Percentiles rank a stretch among this genome's conserved stretches.
Conservation (phyloP, 2,888 invertebrate species). For the Resseliella maxima region DNA sequence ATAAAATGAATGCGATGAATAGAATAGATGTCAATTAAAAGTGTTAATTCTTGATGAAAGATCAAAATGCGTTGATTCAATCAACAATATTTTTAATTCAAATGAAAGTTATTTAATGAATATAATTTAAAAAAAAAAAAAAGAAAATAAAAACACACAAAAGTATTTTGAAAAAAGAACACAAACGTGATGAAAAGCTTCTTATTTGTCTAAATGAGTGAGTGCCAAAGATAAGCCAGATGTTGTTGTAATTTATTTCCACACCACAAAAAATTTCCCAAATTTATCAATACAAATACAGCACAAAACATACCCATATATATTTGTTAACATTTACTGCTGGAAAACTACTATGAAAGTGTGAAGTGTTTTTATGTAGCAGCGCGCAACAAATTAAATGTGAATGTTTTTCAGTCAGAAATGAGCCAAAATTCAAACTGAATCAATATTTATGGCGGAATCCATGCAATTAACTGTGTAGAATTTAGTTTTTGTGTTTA, state of each 20-base stretch:
- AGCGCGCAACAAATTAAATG: background rate
- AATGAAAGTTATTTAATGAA: background rate
- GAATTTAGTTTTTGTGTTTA: constrained; percentile 22
- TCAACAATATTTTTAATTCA: background rate
- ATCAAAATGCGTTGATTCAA: background rate
- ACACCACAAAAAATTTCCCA: background rate
- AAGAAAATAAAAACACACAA: background rate
- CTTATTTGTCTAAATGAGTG: constrained; percentile 18
- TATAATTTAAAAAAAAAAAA: background rate
- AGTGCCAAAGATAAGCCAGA: background rate
- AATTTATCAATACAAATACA: background rate
- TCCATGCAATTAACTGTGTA: constrained; percentile 40
- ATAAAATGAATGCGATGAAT: background rate
- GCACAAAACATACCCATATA: too few relatives aligned
- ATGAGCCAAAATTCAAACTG: background rate
- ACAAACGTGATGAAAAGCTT: background rate
- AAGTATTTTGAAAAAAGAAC: background rate
- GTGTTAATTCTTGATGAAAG: background rate
- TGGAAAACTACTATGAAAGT: too few relatives aligned
- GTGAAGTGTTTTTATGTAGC: background rate
- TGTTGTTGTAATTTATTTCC: background rate
- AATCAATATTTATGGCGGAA: background rate
- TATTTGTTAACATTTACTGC: too few relatives aligned
- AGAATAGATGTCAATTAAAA: constrained; percentile 38
- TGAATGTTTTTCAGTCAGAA: too few relatives aligned